Percentiles rank a stretch among this genome's conserved stretches.
phyloP scores from a whole-genome alignment of 2,888 invertebrate species.

The Polymixis lichenea region DNA sequence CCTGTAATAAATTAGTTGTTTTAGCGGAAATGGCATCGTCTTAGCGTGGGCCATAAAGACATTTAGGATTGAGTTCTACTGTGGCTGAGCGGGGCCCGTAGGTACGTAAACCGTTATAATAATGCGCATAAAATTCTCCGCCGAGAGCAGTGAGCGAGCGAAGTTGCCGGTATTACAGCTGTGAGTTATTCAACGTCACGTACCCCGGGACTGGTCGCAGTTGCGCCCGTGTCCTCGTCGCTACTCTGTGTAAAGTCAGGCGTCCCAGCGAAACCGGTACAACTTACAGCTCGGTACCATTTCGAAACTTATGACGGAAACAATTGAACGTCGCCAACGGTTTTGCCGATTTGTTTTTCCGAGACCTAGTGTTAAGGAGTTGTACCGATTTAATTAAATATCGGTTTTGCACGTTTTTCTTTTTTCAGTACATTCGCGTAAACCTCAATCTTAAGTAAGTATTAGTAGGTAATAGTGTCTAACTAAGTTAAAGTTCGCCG shows the following conservation, averaged over 20 bases:
- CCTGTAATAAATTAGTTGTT: conserved; percentile 81
- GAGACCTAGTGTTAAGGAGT: conserved; percentile 30
- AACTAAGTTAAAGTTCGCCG: not conserved
- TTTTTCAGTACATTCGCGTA: conserved; percentile 4
- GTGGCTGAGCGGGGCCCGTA: conserved; percentile 69
- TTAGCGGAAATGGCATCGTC: conserved; percentile 77
- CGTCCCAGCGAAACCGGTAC: conserved; percentile 54
- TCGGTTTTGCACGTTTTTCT: conserved; percentile 3
- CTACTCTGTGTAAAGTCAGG: conserved; percentile 62
- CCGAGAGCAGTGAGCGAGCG: conserved; percentile 78
- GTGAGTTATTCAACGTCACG: conserved; percentile 86
- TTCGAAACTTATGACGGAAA: conserved; percentile 64
- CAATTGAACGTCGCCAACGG: conserved; percentile 60
- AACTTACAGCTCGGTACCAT: conserved; percentile 54
- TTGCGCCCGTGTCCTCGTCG: conserved; percentile 64
- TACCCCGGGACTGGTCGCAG: conserved; percentile 71
- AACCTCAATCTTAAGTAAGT: not conserved
- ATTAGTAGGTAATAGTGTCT: not conserved
- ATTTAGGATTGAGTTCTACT: conserved; percentile 79
- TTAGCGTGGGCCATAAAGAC: conserved; percentile 80
- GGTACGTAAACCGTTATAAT: conserved; percentile 80
- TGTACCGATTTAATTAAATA: conserved; percentile 40
- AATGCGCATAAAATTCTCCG: conserved; percentile 85
- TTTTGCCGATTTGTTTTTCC: conserved; percentile 58
- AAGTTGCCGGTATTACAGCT: conserved; percentile 79